phyloP scores from a whole-genome alignment of 2,113 vertebrate species.

The Platycercus adscitus region DNA sequence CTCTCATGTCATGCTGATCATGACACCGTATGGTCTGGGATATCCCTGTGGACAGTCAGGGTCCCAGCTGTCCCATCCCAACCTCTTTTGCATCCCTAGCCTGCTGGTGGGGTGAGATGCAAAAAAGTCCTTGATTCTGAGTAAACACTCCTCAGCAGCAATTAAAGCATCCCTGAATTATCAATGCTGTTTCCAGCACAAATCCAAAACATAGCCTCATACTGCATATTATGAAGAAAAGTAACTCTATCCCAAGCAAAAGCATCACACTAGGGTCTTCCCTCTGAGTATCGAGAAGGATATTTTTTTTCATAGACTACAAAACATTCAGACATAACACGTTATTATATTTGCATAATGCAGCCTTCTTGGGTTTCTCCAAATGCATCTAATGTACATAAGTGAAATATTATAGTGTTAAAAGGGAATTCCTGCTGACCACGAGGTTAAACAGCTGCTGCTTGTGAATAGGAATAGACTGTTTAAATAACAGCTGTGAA shows the following conservation, averaged over 20 bases:
- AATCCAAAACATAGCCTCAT: background rate
- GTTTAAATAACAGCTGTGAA: background rate
- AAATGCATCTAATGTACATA: background rate
- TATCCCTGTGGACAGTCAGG: background rate
- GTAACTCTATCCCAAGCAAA: background rate
- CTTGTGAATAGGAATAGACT: background rate
- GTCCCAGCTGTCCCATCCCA: background rate
- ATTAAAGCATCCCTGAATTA: background rate
- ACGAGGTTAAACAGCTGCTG: background rate
- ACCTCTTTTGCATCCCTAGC: background rate
- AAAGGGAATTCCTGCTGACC: background rate
- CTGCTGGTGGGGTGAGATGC: background rate
- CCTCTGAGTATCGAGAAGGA: background rate
- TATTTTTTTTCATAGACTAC: accelerated
- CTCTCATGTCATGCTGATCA: background rate
- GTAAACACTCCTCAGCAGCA: background rate
- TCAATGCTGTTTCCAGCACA: background rate
- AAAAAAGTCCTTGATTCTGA: background rate
- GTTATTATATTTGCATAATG: background rate
- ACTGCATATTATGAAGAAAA: background rate
- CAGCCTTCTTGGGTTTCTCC: background rate
- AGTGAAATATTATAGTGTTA: background rate
- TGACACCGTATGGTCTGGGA: background rate
- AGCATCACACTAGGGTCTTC: background rate
- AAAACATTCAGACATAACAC: background rate